Base-by-base conservation (phyloP, 2,113 vertebrate genomes). In the Monopterus albus region DNA sequence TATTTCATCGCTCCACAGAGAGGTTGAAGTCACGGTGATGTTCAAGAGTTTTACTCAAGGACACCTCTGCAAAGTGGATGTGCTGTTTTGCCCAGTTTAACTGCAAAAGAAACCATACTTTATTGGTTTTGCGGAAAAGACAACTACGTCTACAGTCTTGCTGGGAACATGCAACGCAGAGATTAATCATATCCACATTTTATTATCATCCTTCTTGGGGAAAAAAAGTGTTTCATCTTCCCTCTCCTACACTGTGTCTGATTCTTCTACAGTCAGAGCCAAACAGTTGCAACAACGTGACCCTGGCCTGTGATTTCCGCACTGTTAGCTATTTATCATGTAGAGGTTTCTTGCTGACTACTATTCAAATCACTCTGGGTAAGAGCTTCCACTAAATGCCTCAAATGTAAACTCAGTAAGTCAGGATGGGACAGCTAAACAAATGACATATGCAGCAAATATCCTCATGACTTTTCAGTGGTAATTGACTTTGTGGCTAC, bases 371-470 rank as follows among this genome's bases (percentile, higher is more conserved):
- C 38, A 15, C 12, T 45, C 12, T 13, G 36, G 33, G 39, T n/a
- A 36, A 47, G 3, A 57, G 23, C 4, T 2, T 39, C 31, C 26
- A 0, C 51, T 53, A 61, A 64, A 50, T 35, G 60, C n/a, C 14
- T 23, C 1, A 31, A 58, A 70, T 63, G 14, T 76, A 75, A 79
- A 75, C 64, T 20, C 20, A 39, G 15, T 31, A 51, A 59, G 38
- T 67, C 47, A 39, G 14, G 20, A 72, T 1, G 18, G 26, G 51
- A 38, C 28, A 18, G 21, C 28, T 33, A 70, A 81, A 71, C 62
- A 78, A 73, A 62, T 78, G 72, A 84, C 14, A 38, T 67, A 21
- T 11, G 39, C 52, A 18, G 49, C 36, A 81, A 70, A 71, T 70
- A 78, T 73, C 49, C 42, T 35, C 8, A 28, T 46, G 62, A 82